Evolutionary conservation across 2,113 vertebrate genomes (phyloP), one percentile per base, ranked within the genome.

Genomic region (Ageneiosus marmoratus): DNA sequence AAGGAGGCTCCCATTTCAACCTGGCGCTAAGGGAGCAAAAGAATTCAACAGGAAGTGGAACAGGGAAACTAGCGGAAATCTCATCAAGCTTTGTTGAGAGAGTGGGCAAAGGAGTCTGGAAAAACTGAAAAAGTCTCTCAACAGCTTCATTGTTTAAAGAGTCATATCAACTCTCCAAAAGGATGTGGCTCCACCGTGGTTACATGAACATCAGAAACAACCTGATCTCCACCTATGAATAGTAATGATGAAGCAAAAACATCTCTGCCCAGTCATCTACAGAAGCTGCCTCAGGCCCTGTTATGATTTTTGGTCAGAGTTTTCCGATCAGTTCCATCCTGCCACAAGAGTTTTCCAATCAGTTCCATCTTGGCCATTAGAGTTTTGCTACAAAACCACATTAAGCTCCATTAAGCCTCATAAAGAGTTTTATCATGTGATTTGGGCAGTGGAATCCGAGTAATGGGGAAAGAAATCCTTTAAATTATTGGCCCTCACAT

Each of bases 11-110:
- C 80, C 62, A 85, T 90, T 88, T 89, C 83, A 84, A 82, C 41
- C 78, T 87, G 89, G 87, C 81, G 86, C 86, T 89, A 80, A 87
- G 89, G 86, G 85, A 84, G 88, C 69, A 84, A 89, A 91, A 76
- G 91, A 93, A 92, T 93, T 92, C 90, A 92, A 90, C 94, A 95
- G 93, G 93, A 94, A 94, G 92, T 86, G 69, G 83, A 90, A 89
- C 80, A 46, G 60, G 79, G 85, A 83, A 46, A 80, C 74, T 11
- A 89, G 81, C 83, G 89, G 93, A 92, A 93, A 91, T 90, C 91
- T 91, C 91, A 70, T 67, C 29, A 79, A 51, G 56, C 72, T 27
- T 50, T 34, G 69, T 15, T 67, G 44, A 79, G 34, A 78, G 46
- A 24, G 29, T 44, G 72, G 79, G 56, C 29, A 74, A 62, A 67